A percentile compares a stretch with the other conserved stretches of the same genome.
Conservation (phyloP, 2,113 vertebrate genomes). For the Anoura caudifer region DNA sequence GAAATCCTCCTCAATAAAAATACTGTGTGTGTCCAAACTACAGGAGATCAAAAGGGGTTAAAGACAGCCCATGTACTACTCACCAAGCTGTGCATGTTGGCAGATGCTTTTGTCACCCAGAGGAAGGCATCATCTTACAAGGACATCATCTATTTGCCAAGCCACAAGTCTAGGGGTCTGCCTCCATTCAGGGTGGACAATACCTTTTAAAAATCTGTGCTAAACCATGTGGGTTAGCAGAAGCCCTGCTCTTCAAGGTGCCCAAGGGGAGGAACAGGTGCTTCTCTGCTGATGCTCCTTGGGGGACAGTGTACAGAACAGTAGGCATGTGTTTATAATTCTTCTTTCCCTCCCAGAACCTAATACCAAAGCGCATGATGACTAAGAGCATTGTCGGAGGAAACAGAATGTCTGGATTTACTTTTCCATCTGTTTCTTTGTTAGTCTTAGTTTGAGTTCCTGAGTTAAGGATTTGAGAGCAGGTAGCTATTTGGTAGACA, state of each 20-base stretch:
- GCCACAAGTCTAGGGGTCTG: not conserved
- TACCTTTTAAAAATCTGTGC: not conserved
- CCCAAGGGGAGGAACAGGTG: not conserved
- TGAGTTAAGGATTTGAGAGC: not conserved
- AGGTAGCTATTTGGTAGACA: not conserved
- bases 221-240: not conserved
- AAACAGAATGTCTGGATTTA: not conserved
- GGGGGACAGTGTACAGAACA: not conserved
- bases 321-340: not conserved
- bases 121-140: not conserved
- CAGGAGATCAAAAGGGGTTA: not conserved
- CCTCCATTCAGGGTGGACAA: not conserved
- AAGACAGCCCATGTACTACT: not conserved
- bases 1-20: not conserved
- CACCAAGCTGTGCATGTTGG: not conserved
- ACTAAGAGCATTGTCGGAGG: not conserved
- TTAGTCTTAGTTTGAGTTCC: not conserved
- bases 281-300: not conserved
- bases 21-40: not conserved
- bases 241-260: not conserved
- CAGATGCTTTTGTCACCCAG: not conserved
- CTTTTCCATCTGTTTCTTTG: not conserved
- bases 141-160: not conserved
- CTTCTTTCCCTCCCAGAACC: not conserved
- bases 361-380: not conserved